A percentile compares a stretch with the other conserved stretches of the same genome.
Evolutionary conservation across 1,140 invertebrate species (phyloP).

Genomic region (Procambarus virginalis): DNA sequence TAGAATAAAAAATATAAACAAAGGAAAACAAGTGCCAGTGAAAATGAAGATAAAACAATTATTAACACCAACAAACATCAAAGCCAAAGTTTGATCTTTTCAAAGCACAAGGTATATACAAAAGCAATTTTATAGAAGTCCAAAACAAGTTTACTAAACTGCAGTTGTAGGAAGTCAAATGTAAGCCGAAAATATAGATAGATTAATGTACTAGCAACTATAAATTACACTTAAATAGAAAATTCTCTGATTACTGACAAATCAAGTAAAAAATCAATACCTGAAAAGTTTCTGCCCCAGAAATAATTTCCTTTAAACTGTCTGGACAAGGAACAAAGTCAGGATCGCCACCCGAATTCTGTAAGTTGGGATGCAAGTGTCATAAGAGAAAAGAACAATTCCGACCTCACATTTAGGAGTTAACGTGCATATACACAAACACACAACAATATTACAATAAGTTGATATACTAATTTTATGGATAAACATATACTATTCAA

Average conservation of each 20-base stretch:
- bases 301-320: slow-evolving; percentile 76
- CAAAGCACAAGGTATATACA: background rate
- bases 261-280: slow-evolving; percentile 42
- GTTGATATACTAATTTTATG: background rate
- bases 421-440: background rate
- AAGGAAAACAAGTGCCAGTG: background rate
- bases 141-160: background rate
- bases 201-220: background rate
- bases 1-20: background rate
- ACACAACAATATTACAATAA: background rate
- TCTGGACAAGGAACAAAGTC: slow-evolving; percentile 76
- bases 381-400: background rate
- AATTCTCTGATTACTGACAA: slow-evolving; percentile 3
- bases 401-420: background rate
- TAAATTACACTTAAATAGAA: background rate
- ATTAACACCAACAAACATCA: too few relatives aligned
- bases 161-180: background rate
- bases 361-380: slow-evolving; percentile 36
- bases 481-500: background rate
- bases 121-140: background rate
- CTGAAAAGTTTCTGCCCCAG: slow-evolving; percentile 71
- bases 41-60: background rate
- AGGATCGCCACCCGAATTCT: slow-evolving; percentile 54
- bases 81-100: background rate
- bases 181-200: background rate